phyloP scores from a whole-genome alignment of 1,140 invertebrate species.

The Drosophila sp. region DNA sequence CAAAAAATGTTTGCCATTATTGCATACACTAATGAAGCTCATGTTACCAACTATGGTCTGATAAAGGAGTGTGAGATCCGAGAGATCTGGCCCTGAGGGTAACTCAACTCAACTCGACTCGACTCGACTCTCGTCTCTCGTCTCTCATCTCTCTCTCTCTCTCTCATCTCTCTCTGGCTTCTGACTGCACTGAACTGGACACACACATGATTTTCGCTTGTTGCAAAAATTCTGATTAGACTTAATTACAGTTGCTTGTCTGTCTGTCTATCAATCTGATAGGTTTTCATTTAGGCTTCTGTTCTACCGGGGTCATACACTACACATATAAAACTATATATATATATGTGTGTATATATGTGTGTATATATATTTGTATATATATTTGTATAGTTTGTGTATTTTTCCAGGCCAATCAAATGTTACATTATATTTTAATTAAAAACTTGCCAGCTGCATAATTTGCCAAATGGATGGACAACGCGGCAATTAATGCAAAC shows the following conservation, averaged over 20 bases:
- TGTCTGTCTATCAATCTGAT: conserved; percentile 72
- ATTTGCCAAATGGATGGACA: conserved; percentile 78
- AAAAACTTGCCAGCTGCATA: conserved; percentile 77
- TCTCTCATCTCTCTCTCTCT: neutral
- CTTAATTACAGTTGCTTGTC: conserved; percentile 76
- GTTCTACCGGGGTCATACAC: conserved; percentile 30
- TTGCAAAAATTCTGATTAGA: conserved; percentile 81
- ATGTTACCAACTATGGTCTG: conserved; percentile 55
- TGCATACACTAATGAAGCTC: conserved; percentile 82
- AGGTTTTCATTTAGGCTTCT: conserved; percentile 61
- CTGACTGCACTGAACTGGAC: conserved; percentile 46
- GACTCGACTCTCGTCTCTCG: neutral
- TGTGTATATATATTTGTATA: neutral
- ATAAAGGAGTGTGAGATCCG: conserved; percentile 30
- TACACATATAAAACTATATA: conserved; percentile 3
- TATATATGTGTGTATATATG: conserved; percentile 1
- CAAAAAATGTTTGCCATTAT: conserved; percentile 81
- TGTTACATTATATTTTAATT: conserved; percentile 77
- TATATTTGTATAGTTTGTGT: conserved; percentile 18
- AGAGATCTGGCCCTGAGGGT: conserved; percentile 46
- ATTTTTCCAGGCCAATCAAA: conserved; percentile 60
- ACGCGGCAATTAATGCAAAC: conserved; percentile 74
- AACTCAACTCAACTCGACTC: conserved; percentile 34
- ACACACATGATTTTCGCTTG: conserved; percentile 79
- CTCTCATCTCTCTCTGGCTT: neutral